Percentiles rank a stretch among this genome's conserved stretches.
Conservation (phyloP, 2,888 invertebrate species). For the Galeopsomyia nigrocyanea region DNA sequence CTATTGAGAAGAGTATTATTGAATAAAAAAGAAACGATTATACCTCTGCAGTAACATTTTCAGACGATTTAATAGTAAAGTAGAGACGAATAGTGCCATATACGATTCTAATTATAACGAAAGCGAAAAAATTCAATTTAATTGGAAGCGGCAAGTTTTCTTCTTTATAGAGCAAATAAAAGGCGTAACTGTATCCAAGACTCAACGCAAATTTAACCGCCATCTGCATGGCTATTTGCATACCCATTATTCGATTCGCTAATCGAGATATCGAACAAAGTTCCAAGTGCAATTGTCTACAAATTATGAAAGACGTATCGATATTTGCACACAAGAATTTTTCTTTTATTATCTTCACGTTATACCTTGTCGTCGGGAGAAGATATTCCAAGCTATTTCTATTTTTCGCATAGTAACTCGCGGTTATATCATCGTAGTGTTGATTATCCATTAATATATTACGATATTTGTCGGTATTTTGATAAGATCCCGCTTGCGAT, state of each 20-base stretch:
- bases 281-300: constrained; percentile 45
- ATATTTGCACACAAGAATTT: too few species aligned
- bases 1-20: background rate
- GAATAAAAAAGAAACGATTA: too few species aligned
- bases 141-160: background rate
- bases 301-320: background rate
- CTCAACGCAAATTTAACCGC: constrained; percentile 35
- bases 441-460: background rate
- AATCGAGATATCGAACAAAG: constrained; percentile 24
- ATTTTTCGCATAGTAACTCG: background rate
- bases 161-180: too few species aligned
- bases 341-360: too few species aligned
- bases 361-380: background rate
- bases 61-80: background rate
- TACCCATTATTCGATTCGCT: constrained; percentile 18
- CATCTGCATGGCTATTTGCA: constrained; percentile 36
- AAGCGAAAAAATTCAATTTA: background rate
- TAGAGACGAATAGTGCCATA: background rate
- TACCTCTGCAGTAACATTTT: constrained; percentile 3
- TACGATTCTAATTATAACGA: background rate
- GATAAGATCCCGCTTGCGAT: background rate
- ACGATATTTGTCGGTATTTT: background rate
- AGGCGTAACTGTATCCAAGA: constrained; percentile 29
- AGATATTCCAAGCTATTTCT: background rate
- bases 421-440: background rate